Evolutionary conservation across 2,797 vertebrate species (phyloP).

Genomic region (Netta rufina): DNA sequence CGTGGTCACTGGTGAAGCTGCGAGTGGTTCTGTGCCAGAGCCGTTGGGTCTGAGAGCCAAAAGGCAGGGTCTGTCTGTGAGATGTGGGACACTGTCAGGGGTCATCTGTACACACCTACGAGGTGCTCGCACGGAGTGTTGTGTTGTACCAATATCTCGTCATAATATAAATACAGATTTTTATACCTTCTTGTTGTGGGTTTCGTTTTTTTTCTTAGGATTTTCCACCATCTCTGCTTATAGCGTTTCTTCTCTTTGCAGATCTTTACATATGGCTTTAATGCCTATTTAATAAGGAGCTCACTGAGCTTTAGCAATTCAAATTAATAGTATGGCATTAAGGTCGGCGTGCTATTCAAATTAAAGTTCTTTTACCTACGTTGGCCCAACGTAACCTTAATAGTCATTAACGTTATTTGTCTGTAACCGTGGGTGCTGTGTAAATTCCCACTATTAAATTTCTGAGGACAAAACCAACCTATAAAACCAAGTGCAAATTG

Average conservation of each 20-base stretch:
- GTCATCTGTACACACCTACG: slow-evolving; percentile 77
- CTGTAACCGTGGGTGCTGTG: neutral
- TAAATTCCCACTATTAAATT: neutral
- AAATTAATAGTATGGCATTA: neutral
- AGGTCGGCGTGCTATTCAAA: neutral
- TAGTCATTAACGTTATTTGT: neutral
- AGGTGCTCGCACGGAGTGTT: slow-evolving; percentile 83
- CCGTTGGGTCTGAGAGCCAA: slow-evolving; percentile 80
- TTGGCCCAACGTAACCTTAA: neutral
- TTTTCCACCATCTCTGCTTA: neutral
- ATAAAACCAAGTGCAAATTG: slow-evolving; percentile 12
- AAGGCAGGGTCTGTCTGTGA: slow-evolving; percentile 78
- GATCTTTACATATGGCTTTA: neutral
- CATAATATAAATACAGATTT: slow-evolving; percentile 93
- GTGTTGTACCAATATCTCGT: slow-evolving; percentile 85
- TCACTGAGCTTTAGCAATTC: neutral
- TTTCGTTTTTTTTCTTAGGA: neutral
- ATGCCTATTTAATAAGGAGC: neutral
- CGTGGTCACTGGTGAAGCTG: neutral
- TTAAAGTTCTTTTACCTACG: neutral
- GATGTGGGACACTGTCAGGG: slow-evolving; percentile 77
- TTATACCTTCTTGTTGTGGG: slow-evolving; percentile 81
- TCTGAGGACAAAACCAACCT: slow-evolving; percentile 22
- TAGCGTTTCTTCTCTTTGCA: neutral
- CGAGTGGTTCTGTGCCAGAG: slow-evolving; percentile 86